Base-by-base conservation (phyloP, 2,797 vertebrate genomes). In the Sebastes glaucus region DNA sequence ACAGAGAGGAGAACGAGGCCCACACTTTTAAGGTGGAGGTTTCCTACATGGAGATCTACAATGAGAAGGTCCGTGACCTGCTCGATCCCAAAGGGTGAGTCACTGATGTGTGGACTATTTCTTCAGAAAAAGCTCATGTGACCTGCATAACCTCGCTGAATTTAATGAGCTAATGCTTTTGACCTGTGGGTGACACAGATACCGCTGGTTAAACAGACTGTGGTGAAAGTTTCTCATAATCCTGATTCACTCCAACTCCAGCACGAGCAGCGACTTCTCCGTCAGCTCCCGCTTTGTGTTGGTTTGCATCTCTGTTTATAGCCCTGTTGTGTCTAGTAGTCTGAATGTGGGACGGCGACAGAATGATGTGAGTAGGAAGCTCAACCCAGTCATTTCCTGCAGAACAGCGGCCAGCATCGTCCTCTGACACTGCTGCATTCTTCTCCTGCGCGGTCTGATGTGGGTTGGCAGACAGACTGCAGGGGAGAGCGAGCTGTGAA, bases 31-130 rank as follows among this genome's bases (percentile, higher is more conserved):
- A 99, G 94, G 96, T 99, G 0, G 98, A 99, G 94, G 98, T 99
- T 18, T 99, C 99, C 63, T 99, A 96, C 90, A 99, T 99, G 99
- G 99, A 99, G 96, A 99, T 99, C 94, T 99, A 99, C 96, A 99
- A 99, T 27, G 99, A 99, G 91, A 99, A 99, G 84, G 99, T 99
- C 84, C 95, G 99, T 64, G 99, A 99, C 94, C 96, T 99, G 60
- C 95, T 99, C 82, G 98, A 99, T 87, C 99, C 99, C 81, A 99
- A 99, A 96, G 98, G 98, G 99, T 99, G 90, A 97, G 97, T 90
- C 18, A 46, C 42, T 23, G 65, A 57, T 65, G 33, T 71, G 56
- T 68, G 52, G 13, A 16, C 10, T 62, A 46, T 66, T 60, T 46
- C 68, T 53, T 66, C n/a, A 59, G 7, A 63, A 56, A 23, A 33